Conservation (phyloP, 2,113 vertebrate genomes). For the Spea multiplicata region DNA sequence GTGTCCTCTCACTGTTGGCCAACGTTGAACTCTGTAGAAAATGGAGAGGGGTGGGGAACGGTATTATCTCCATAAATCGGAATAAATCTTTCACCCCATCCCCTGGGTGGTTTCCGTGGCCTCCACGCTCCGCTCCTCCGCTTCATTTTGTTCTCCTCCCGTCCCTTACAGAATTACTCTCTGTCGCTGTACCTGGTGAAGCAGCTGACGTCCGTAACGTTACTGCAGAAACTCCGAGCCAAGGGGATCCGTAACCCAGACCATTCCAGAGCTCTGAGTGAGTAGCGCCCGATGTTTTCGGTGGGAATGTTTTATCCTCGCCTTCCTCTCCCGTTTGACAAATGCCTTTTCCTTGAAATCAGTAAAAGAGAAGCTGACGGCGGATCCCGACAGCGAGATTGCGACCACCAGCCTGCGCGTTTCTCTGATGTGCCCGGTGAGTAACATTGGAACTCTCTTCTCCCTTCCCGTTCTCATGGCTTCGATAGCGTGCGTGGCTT, state of each 20-base stretch:
- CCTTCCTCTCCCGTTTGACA: neutral
- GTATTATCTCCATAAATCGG: too few species aligned
- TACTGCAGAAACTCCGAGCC: constrained; percentile 69
- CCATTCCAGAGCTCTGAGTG: constrained; percentile 71
- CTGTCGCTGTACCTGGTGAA: constrained; percentile 74
- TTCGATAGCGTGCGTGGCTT: too few species aligned
- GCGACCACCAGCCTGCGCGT: constrained; percentile 91
- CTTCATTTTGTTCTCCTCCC: neutral
- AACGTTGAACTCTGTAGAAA: too few species aligned
- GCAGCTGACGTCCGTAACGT: constrained; percentile 66
- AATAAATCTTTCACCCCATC: too few species aligned
- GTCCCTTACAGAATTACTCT: constrained; percentile 66
- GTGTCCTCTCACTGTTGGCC: too few species aligned
- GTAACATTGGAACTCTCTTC: constrained; percentile 30
- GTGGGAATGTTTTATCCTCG: neutral
- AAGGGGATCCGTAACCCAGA: constrained; percentile 74
- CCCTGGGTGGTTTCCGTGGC: too few species aligned
- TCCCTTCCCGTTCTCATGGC: too few species aligned
- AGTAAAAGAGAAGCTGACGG: constrained; percentile 95
- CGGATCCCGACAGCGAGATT: constrained; percentile 92
- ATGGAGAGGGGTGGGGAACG: too few species aligned
- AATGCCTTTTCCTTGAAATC: constrained; percentile 42
- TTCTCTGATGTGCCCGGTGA: constrained; percentile 92
- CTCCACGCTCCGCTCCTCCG: too few species aligned
- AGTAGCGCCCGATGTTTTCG: constrained; percentile 40